These are phyloP conservation scores for Scaptomyza graminum DNA, from an alignment of 1,140 invertebrate species.

Conservation along the genomic window DNA sequence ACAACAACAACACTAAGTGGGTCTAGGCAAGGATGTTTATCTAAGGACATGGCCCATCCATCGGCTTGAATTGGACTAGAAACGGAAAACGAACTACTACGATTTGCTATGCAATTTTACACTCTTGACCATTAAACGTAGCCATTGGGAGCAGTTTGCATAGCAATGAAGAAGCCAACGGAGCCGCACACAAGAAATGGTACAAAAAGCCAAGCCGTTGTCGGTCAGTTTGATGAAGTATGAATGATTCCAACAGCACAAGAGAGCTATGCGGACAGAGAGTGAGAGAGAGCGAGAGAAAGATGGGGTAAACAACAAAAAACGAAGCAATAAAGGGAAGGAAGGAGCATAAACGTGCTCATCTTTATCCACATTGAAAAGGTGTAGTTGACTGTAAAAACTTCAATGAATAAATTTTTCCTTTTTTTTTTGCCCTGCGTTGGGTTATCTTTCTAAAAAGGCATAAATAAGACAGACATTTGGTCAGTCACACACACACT, in stretches of 20 bases:
- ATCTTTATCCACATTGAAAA: slow-evolving; percentile 65
- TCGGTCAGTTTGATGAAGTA: slow-evolving; percentile 79
- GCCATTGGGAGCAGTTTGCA: slow-evolving; percentile 81
- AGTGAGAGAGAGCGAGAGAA: slow-evolving; percentile 24
- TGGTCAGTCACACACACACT: slow-evolving; percentile 34
- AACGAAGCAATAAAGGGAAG: slow-evolving; percentile 4
- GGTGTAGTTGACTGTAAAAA: slow-evolving; percentile 82
- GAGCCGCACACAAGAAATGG: slow-evolving; percentile 43
- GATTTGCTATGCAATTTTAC: slow-evolving; percentile 83
- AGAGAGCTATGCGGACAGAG: slow-evolving; percentile 39
- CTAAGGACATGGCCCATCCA: slow-evolving; percentile 54
- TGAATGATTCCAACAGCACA: slow-evolving; percentile 67
- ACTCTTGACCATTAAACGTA: slow-evolving; percentile 83
- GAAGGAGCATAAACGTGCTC: slow-evolving; percentile 22
- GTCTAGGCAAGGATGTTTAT: slow-evolving; percentile 70
- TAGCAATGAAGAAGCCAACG: slow-evolving; percentile 75
- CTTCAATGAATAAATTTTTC: slow-evolving; percentile 81
- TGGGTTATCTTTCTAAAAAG: slow-evolving; percentile 51
- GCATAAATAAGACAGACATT: slow-evolving; percentile 67
- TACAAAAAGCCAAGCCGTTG: slow-evolving; percentile 54
- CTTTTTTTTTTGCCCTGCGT: slow-evolving; percentile 18
- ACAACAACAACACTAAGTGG: slow-evolving; percentile 36
- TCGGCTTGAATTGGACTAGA: slow-evolving; percentile 17
- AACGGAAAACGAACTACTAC: slow-evolving; percentile 27
- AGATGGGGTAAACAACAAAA: background rate